Evolutionary conservation across 2,888 invertebrate genomes (phyloP).

Genomic region (Drosophila recens): DNA sequence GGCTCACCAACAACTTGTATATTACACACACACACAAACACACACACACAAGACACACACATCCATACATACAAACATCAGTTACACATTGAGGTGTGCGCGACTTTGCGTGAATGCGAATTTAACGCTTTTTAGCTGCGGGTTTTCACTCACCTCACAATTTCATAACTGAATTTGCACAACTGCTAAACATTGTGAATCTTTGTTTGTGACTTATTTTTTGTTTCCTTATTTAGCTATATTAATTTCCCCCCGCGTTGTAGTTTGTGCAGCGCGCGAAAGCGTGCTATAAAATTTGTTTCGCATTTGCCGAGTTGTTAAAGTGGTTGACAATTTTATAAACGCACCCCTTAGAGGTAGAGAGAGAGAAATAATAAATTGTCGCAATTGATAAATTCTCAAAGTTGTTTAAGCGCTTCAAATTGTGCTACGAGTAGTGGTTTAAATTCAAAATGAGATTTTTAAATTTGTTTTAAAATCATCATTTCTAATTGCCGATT

Average conservation of each 20-base stretch:
- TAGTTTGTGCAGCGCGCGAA: constrained; percentile 36
- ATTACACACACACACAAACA: constrained; percentile 30
- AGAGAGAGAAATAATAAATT: background rate
- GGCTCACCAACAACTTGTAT: constrained; percentile 40
- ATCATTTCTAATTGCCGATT: no score
- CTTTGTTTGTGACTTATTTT: constrained; percentile 4
- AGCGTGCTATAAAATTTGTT: constrained; percentile 37
- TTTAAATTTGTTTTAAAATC: no score
- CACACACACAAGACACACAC: constrained; percentile 5
- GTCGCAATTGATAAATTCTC: background rate
- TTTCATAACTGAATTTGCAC: constrained; percentile 48
- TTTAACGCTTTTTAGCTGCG: constrained; percentile 63
- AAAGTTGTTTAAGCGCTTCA: background rate
- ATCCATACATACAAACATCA: constrained; percentile 6
- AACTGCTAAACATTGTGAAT: constrained; percentile 19
- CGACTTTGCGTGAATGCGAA: constrained; percentile 53
- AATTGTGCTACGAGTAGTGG: no score
- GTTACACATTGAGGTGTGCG: constrained; percentile 30
- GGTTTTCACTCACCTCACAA: constrained; percentile 41
- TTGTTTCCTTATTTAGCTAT: background rate
- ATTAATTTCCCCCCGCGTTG: constrained; percentile 30
- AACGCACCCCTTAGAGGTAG: background rate
- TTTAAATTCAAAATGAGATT: no score
- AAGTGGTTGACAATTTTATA: constrained; percentile 12
- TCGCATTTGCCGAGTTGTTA: constrained; percentile 16